These are phyloP conservation scores for Oreocharis arfaki DNA, from an alignment of 2,113 vertebrate genomes.

Conservation along the genomic window DNA sequence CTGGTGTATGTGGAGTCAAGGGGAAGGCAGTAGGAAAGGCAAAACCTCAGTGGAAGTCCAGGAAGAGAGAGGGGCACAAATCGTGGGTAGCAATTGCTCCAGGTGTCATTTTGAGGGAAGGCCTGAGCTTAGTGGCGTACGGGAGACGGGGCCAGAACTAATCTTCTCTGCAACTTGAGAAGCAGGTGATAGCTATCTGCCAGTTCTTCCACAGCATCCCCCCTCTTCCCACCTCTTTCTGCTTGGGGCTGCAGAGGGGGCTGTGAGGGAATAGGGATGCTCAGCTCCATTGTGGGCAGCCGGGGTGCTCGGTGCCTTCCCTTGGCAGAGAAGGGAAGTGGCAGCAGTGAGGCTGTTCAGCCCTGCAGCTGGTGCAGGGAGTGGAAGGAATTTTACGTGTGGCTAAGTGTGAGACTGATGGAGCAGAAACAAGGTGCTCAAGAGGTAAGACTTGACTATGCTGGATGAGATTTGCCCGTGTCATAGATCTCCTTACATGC, in stretches of 20 bases:
- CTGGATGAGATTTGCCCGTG: background rate
- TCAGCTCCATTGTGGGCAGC: background rate
- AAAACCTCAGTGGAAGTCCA: background rate
- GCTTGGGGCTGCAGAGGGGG: background rate
- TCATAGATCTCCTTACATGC: background rate
- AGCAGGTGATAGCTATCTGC: background rate
- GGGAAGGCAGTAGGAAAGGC: background rate
- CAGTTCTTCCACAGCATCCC: background rate
- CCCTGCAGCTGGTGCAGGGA: fast-evolving
- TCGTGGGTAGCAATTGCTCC: background rate
- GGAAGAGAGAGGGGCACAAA: background rate
- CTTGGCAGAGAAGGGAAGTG: background rate
- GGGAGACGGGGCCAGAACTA: background rate
- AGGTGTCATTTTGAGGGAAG: background rate
- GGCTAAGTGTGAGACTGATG: background rate
- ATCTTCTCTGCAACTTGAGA: background rate
- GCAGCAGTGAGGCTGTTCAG: background rate
- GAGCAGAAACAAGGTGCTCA: background rate
- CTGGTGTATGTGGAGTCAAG: background rate
- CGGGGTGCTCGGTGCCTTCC: background rate
- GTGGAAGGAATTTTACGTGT: background rate
- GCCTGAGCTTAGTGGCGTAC: background rate
- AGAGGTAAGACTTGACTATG: fast-evolving
- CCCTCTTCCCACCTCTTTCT: background rate
- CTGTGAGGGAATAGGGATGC: background rate